Base-by-base conservation (phyloP, 2,113 vertebrate genomes). In the Limnothrissa miodon region DNA sequence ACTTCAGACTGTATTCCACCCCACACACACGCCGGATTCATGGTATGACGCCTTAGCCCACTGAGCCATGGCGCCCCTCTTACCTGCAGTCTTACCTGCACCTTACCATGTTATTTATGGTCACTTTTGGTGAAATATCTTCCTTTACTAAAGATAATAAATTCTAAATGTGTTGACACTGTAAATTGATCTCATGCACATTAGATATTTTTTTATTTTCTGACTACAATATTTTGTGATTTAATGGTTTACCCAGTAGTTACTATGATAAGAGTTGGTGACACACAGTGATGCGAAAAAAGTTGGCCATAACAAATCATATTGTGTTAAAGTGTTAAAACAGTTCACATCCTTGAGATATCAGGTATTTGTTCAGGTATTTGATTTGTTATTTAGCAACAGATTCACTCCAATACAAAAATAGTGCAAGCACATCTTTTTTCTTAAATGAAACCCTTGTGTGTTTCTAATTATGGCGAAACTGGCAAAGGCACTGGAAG, bases 401-500 rank as follows among this genome's bases (percentile, higher is more conserved):
- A 81, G 79, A 81, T 46, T 59, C 81, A 74, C 62, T 78, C 45
- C 48, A 46, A 48, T 66, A 66, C 59, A 88, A 25, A 66, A 25
- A 66, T 29, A 66, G 66, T 74, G 51, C 82, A 78, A 84, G 56
- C 78, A 80, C 80, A 70, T 81, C 78, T 59, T 81, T 79, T 80
- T 79, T 82, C 17, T 85, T 87, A 62, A 87, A 85, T 80, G 83
- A 87, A 86, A 88, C 83, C 84, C 86, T 87, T 87, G 66, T 89
- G 85, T 89, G 53, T 87, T 83, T 81, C 85, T 87, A 83, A 87
- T 90, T 85, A 79, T 83, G 83, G 87, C 66, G 87, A 89, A 88
- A 88, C 78, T 86, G 88, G 85, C 83, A 79, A 84, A 83, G 80
- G 48, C 66, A 79, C 45, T 56, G 1, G 13, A 83, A 78, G 78